A percentile compares a stretch with the other conserved stretches of the same genome.
These are phyloP conservation scores for Hesperophylax magnus DNA, from an alignment of 1,140 invertebrate species.

Conservation along the genomic window DNA sequence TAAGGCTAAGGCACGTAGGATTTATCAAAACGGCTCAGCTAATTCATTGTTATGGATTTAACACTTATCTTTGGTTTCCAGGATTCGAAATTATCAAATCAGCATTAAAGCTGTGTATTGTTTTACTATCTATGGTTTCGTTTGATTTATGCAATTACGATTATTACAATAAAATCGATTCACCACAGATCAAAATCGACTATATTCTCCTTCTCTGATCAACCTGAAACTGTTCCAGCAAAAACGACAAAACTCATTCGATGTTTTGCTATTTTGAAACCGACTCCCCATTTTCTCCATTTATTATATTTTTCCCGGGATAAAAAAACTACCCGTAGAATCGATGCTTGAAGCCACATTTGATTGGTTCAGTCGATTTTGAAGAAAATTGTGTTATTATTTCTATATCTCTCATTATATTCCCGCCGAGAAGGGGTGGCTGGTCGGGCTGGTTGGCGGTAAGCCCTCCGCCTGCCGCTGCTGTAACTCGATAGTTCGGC, in stretches of 20 bases:
- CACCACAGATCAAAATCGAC: no score
- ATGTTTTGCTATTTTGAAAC: slow-evolving; percentile 19
- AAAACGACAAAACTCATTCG: background rate
- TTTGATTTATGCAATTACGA: no score
- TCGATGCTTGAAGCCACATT: slow-evolving; percentile 14
- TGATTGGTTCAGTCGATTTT: slow-evolving; percentile 31
- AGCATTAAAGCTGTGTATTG: no score
- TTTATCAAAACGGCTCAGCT: no score
- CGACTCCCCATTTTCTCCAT: slow-evolving; percentile 12
- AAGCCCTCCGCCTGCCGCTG: no score
- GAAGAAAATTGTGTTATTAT: slow-evolving; percentile 31
- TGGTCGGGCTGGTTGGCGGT: background rate
- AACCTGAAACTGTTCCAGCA: background rate
- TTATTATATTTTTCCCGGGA: slow-evolving; percentile 7
- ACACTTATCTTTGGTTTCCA: no score
- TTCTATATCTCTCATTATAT: slow-evolving; percentile 26
- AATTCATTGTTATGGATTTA: no score
- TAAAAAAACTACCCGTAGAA: slow-evolving; percentile 23
- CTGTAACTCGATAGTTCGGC: slow-evolving; percentile 24
- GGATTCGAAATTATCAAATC: no score
- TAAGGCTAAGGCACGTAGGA: no score
- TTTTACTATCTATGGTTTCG: no score
- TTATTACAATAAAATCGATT: no score
- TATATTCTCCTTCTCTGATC: no score
- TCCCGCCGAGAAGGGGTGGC: background rate